phyloP scores from a whole-genome alignment of 2,797 vertebrate species.

The Diplodus puntazzo region DNA sequence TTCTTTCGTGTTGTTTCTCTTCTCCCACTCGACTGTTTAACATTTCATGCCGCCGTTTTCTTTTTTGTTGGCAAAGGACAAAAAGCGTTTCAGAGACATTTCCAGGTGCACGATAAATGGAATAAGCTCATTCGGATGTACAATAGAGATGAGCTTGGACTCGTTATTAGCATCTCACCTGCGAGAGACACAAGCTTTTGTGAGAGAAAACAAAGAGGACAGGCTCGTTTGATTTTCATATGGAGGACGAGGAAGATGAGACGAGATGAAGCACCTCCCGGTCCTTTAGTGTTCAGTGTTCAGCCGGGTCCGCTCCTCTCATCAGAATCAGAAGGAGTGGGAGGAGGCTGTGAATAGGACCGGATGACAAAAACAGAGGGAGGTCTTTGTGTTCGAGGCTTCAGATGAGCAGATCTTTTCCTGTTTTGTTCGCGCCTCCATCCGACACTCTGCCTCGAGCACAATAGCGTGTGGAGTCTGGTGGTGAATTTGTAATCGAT shows the following conservation, averaged over 20 bases:
- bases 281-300: constrained; percentile 42
- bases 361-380: constrained; percentile 31
- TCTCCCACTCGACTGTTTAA: neutral
- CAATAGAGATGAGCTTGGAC: constrained; percentile 30
- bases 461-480: neutral
- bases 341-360: constrained; percentile 31
- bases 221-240: constrained; percentile 33
- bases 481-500: constrained; percentile 13
- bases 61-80: constrained; percentile 15
- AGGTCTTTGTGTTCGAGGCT: neutral
- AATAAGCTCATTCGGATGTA: constrained; percentile 6
- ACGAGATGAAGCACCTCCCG: constrained; percentile 35
- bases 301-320: constrained; percentile 62
- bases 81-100: neutral
- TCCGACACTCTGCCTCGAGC: neutral
- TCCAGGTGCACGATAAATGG: neutral
- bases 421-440: no score
- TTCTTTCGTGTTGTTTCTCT: neutral
- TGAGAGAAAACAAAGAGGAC: constrained; percentile 38
- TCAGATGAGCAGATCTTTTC: no score
- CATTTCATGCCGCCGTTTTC: neutral
- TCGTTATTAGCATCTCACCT: constrained; percentile 17
- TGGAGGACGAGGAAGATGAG: constrained; percentile 21
- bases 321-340: constrained; percentile 21
- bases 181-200: constrained; percentile 19